These are phyloP conservation scores for Drosophila prosaltans DNA, from an alignment of 1,140 invertebrate genomes.

Conservation along the genomic window DNA sequence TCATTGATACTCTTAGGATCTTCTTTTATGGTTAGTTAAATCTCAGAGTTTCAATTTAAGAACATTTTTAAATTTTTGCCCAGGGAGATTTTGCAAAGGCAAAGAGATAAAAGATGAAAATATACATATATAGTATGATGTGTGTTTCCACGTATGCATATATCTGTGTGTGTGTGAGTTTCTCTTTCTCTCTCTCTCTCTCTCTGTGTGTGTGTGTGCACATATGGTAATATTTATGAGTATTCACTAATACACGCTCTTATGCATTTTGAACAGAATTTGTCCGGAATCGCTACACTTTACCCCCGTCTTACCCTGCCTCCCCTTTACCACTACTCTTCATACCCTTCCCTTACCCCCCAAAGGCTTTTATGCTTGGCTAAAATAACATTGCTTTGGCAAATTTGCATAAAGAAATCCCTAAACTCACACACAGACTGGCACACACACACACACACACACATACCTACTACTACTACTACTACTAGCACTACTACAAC, in stretches of 20 bases:
- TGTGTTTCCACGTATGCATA: background rate
- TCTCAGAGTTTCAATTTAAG: slow-evolving; percentile 60
- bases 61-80: slow-evolving; percentile 55
- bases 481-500: slow-evolving; percentile 5
- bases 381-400: slow-evolving; percentile 62
- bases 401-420: slow-evolving; percentile 71
- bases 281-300: slow-evolving; percentile 36
- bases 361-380: slow-evolving; percentile 40
- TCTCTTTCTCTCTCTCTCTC: too few relatives aligned
- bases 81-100: slow-evolving; percentile 19
- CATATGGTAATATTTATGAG: slow-evolving; percentile 62
- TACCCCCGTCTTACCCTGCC: background rate
- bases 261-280: slow-evolving; percentile 64
- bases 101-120: slow-evolving; percentile 20
- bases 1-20: slow-evolving; percentile 28
- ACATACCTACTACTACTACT: background rate
- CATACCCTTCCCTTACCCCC: background rate
- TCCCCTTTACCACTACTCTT: background rate
- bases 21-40: slow-evolving; percentile 57
- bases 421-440: slow-evolving; percentile 45
- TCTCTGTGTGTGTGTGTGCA: slow-evolving; percentile 16
- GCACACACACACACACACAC: slow-evolving; percentile 25
- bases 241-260: slow-evolving; percentile 57
- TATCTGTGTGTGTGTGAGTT: background rate
- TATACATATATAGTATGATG: background rate